Evolutionary conservation across 2,113 vertebrate genomes (phyloP), one percentile per base, ranked within the genome.

Genomic region (Leucosticte australis): DNA sequence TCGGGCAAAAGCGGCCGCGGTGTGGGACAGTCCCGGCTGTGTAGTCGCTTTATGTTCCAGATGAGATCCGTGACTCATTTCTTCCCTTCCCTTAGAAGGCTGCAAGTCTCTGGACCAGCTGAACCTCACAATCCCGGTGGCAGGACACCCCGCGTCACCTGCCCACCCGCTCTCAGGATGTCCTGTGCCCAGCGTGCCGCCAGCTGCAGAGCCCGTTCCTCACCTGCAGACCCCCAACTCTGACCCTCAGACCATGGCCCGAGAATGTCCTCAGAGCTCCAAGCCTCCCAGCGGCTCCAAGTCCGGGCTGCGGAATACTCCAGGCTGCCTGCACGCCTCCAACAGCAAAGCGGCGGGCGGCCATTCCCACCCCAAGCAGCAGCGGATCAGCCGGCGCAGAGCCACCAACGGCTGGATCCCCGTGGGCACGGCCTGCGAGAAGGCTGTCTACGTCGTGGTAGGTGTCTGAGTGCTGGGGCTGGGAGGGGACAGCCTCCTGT

Each of bases 361-460:
- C 60, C 98, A 98, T 42, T 96, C 95, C 75, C 98, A 98, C 55
- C 98, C 97, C 37, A 99, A 99, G 97, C 99, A 99, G 96, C 98
- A 97, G 1, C 98, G 98, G 57, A 99, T 98, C 89, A 97, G 98
- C 96, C 97, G 98, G 44, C 98, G 99, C 33, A 98, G 99, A 83
- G 98, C 98, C 52, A 99, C 99, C 84, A 99, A 99, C 14, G 99
- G 99, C 97, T 99, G 99, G 99, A 98, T 98, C 46, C 98, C 99
- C 2, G 98, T 99, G 15, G 99, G 99, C 84, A 94, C 98, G 3
- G 98, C 99, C 81, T 98, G 98, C 19, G 98, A 99, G 96, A 99
- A 98, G 97, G 99, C 99, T 0, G 99, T 99, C 87, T 99, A 99
- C 50, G 98, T 99, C 18, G 98, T 99, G 98, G 99, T 99, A 97